Evolutionary conservation across 2,888 invertebrate species (phyloP), one percentile per base, ranked within the genome.

Genomic region (Hypercompe scribonia): DNA sequence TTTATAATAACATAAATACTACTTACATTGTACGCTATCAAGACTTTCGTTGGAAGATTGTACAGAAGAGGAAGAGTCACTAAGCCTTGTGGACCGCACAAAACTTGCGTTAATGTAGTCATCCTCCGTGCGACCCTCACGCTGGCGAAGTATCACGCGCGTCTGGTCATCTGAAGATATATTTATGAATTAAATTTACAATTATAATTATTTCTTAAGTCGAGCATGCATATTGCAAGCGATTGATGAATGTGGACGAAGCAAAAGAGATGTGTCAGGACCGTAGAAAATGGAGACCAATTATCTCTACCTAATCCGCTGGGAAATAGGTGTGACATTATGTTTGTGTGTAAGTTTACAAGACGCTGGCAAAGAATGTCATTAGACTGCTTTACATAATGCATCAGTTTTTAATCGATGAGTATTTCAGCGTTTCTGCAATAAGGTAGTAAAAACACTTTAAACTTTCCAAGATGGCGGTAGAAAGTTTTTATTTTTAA

Each of bases 71-170:
- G 84, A 73, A 0, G 91, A 90, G 73, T 89, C 89, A 31, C 86
- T 80, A 2, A 91, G 86, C 3, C 88, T 84, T 1, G 87, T 78
- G 86, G 97, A 93, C 80, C 97, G 97, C 82, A 99, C 99, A 89
- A 98, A 98, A 94, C 99, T 99, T 72, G 99, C 99, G 92, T 99
- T 99, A 80, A 99, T 99, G 90, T 99, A 99, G 92, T 99, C 99
- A 10, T 98, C 96, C 39, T 98, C 98, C 0, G 75, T 68, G 21
- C 97, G 82, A 83, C 96, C 96, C 86, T 96, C 96, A 90, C 88
- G 96, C 79, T 96, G 96, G 86, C 96, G 97, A 72, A 99, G 95
- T 86, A 98, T 97, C 18, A 99, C 99, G 80, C 99, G 96, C 3
- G 99, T 99, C 91, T 99, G 98, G 93, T 99, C 99, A 94, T 98